Evolutionary conservation across 1,140 invertebrate genomes (phyloP).

Genomic region (Drosophila kanapiae): DNA sequence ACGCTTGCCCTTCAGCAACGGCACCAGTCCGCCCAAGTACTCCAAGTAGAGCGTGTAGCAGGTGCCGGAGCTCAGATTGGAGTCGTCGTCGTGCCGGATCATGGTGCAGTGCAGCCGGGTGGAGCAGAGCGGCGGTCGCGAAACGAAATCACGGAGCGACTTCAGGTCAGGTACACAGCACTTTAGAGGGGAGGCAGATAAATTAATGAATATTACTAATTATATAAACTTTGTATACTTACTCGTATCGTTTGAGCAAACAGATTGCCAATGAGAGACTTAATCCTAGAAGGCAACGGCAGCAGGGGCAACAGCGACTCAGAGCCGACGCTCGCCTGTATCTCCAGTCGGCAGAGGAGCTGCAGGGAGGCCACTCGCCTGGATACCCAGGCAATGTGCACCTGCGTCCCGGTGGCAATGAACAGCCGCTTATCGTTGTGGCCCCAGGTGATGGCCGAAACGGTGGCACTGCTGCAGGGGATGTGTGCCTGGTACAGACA

Average conservation of each 20-base stretch:
- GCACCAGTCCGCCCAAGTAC: conserved; percentile 97
- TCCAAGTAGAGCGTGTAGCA: conserved; percentile 98
- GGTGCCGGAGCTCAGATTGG: conserved; percentile 88
- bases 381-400: conserved; percentile 97
- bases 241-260: conserved; percentile 98
- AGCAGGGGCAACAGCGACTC: conserved; percentile 89
- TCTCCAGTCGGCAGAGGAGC: conserved; percentile 92
- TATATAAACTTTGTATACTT: conserved; percentile 64
- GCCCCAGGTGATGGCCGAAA: conserved; percentile 98
- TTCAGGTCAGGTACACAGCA: conserved; percentile 96
- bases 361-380: conserved; percentile 95
- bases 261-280: conserved; percentile 93
- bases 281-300: conserved; percentile 94
- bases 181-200: conserved; percentile 85
- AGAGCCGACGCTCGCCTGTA: conserved; percentile 88
- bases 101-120: conserved; percentile 97
- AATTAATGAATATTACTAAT: not conserved
- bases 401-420: conserved; percentile 94
- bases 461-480: conserved; percentile 89
- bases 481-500: conserved; percentile 91
- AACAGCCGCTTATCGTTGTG: conserved; percentile 98
- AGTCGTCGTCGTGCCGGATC: conserved; percentile 95
- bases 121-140: conserved; percentile 93
- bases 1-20: conserved; percentile 96
- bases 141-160: conserved; percentile 96